Conservation (phyloP, 2,113 vertebrate species). For the Tor tambroides region DNA sequence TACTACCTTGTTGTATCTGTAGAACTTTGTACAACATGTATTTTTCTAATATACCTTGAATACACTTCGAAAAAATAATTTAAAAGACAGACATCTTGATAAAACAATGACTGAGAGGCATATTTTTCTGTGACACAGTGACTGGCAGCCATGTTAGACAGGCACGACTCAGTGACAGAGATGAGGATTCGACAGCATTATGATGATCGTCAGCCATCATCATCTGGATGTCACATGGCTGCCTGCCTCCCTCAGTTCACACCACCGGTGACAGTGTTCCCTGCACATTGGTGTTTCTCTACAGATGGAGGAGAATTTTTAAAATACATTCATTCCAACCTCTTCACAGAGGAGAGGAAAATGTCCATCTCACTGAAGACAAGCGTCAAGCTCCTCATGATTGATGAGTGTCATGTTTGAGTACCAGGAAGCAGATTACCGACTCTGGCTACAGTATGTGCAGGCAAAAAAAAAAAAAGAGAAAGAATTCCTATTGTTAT, state of each 20-base stretch:
- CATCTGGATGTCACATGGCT: constrained; percentile 52
- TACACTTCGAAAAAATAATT: not conserved
- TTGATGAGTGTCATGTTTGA: constrained; percentile 10
- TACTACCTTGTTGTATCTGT: not conserved
- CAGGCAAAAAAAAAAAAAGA: not conserved
- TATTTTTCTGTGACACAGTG: constrained; percentile 6
- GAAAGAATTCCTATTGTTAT: not conserved
- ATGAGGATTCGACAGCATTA: constrained; percentile 45
- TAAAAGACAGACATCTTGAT: constrained; percentile 7
- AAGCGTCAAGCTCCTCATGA: not conserved
- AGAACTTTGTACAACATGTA: not conserved
- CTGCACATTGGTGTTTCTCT: constrained; percentile 27
- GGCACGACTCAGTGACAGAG: constrained; percentile 42
- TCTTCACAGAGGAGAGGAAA: constrained; percentile 6
- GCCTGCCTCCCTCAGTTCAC: constrained; percentile 33
- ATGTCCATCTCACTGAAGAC: constrained; percentile 33
- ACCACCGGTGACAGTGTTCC: constrained; percentile 33
- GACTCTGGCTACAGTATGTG: not conserved
- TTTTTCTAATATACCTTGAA: not conserved
- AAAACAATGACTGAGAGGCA: not conserved
- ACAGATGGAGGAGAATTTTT: constrained; percentile 18
- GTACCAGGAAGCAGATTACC: constrained; percentile 7
- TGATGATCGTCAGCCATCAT: constrained; percentile 56
- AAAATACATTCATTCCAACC: constrained; percentile 27
- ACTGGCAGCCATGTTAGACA: constrained; percentile 43